Evolutionary conservation across 2,888 invertebrate genomes (phyloP), one percentile per base, ranked within the genome.

Genomic region (Tetranychus truncatus): DNA sequence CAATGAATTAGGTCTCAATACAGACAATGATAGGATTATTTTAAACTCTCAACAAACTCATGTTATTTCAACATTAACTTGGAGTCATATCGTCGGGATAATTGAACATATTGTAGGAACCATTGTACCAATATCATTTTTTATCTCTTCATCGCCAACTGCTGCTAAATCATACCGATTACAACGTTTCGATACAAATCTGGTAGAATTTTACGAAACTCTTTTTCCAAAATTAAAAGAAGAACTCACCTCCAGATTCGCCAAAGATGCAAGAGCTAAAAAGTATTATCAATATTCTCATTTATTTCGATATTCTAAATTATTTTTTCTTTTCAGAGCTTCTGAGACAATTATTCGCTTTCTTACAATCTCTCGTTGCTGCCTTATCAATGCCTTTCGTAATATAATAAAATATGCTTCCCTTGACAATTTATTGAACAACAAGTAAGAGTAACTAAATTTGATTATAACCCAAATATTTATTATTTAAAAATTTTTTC

Each of bases 101-200:
- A 24, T 69, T 69, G 69, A 69, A 24, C 69, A 69, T 11, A 69
- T 69, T 21, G 69, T 69, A 11, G 69, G 69, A 69, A 69, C 69
- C 34, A 21, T 24, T 69, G 69, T 69, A 11, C 69, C 69, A 69
- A 24, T 69, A 6, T 69, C 69, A 20, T 69, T 69, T 21, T 15
- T 69, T 8, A 20, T 69, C n/a, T 69, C 69, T n/a, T 1, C 34
- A 6, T 69, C 20, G 5, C 69, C 69, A 9, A 20, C 69, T 20
- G 69, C 69, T 21, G 20, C 69, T 24, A 18, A 21, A 69, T 20
- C 34, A 11, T 69, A 69, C 20, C 20, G 69, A 69, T 20, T 1
- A 9, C 11, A 18, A 11, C 20, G 34, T 11, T 69, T 24, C 34
- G 69, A 69, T 21, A 11, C 69, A 69, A 24, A 11, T 1, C 20